Conservation (phyloP, 1,140 invertebrate genomes). For the Bombus sylvicola region DNA sequence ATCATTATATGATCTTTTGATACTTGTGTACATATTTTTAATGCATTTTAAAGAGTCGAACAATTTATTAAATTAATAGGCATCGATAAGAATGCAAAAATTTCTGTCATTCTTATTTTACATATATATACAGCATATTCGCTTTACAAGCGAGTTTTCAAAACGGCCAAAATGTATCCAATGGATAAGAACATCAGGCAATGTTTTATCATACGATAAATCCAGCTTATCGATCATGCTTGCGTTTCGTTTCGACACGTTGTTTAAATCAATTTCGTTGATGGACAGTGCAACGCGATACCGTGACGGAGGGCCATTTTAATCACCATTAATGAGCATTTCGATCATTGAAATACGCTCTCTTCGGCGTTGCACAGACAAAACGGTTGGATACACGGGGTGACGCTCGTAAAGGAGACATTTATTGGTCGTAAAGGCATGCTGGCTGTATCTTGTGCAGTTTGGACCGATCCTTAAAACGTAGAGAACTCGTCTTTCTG, state of each 20-base stretch:
- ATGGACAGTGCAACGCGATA: neutral
- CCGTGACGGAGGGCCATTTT: neutral
- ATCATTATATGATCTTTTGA: neutral
- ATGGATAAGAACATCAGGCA: neutral
- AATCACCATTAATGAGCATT: constrained; percentile 35
- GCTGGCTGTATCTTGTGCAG: constrained; percentile 17
- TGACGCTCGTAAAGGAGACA: constrained; percentile 36
- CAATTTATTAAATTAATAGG: neutral
- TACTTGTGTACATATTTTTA: neutral
- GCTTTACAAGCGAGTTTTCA: neutral
- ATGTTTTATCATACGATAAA: neutral
- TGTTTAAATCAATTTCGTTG: constrained; percentile 10
- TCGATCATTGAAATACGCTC: neutral
- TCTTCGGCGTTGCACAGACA: neutral
- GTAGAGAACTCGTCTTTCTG: neutral
- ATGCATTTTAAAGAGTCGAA: no score
- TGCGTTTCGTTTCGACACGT: neutral
- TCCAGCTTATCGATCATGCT: neutral
- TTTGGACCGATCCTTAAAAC: neutral
- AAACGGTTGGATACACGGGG: neutral
- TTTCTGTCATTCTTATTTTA: neutral
- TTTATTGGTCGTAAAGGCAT: constrained; percentile 46
- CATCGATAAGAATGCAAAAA: neutral
- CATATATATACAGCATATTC: neutral
- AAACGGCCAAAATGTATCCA: neutral